phyloP scores from a whole-genome alignment of 2,888 invertebrate genomes.

The Sphecodes monilicornis region DNA sequence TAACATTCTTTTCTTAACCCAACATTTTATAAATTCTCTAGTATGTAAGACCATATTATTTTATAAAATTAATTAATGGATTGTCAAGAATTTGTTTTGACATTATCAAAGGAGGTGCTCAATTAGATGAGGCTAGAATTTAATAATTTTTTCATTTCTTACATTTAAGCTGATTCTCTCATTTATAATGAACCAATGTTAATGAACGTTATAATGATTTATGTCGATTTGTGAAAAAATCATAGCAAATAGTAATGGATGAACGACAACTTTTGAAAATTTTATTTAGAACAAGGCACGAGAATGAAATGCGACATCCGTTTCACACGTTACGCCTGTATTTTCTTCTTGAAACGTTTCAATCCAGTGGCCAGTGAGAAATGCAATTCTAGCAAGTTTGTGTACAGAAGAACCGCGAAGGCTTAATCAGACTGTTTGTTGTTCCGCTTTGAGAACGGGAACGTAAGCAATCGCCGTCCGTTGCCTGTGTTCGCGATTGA shows the following conservation, averaged over 20 bases:
- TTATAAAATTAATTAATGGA: too few species aligned
- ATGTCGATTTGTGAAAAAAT: neutral
- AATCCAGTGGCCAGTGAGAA: conserved; percentile 22
- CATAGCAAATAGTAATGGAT: neutral
- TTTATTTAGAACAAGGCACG: neutral
- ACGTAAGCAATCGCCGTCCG: conserved; percentile 17
- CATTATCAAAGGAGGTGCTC: too few species aligned
- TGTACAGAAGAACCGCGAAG: conserved; percentile 29
- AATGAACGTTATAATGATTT: too few species aligned
- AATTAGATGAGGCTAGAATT: too few species aligned
- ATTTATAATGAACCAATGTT: too few species aligned
- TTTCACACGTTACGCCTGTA: neutral
- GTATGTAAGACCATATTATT: too few species aligned
- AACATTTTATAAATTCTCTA: too few species aligned
- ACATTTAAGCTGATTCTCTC: too few species aligned
- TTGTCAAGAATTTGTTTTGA: too few species aligned
- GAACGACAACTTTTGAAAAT: neutral
- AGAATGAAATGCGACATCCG: neutral
- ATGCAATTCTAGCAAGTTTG: conserved; percentile 16
- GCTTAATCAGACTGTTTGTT: conserved; percentile 28
- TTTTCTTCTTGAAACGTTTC: conserved; percentile 13
- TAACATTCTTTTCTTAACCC: too few species aligned
- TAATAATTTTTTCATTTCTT: too few species aligned
- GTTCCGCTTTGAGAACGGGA: conserved; percentile 13
- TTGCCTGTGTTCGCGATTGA: conserved; percentile 18